A percentile compares a stretch with the other conserved stretches of the same genome.
These are phyloP conservation scores for Liopterus haemorrhoidalis DNA, from an alignment of 2,888 invertebrate species.

Conservation along the genomic window DNA sequence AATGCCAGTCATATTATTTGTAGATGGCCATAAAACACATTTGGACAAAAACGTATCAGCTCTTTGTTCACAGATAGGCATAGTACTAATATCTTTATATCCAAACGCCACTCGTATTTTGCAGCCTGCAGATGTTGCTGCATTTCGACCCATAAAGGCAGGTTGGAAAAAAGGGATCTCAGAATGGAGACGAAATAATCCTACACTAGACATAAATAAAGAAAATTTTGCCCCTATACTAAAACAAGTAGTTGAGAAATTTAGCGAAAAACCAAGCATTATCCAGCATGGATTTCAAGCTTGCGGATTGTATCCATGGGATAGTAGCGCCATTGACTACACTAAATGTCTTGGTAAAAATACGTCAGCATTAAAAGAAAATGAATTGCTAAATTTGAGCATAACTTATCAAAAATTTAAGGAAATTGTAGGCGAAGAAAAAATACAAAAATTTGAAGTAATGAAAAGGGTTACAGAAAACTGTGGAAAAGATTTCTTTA, in stretches of 20 bases:
- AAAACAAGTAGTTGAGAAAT: conserved; percentile 16
- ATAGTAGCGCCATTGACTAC: conserved; percentile 29
- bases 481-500: no score
- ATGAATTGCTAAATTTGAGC: no score
- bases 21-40: conserved; percentile 33
- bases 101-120: conserved; percentile 35
- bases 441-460: no score
- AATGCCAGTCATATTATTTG: conserved; percentile 40
- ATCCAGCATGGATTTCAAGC: conserved; percentile 30
- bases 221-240: conserved; percentile 32
- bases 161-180: conserved; percentile 31
- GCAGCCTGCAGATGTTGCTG: conserved; percentile 34
- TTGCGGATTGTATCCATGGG: conserved; percentile 31
- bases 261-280: background rate
- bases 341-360: conserved; percentile 18
- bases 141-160: conserved; percentile 30
- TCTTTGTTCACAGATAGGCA: conserved; percentile 11
- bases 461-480: no score
- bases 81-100: conserved; percentile 33
- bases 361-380: no score
- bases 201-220: no score
- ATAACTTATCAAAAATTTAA: no score
- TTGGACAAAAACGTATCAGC: conserved; percentile 9
- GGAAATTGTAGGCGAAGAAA: no score
- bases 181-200: conserved; percentile 29